Base-by-base conservation (phyloP, 2,888 invertebrate species). In the Nomada fucata region DNA sequence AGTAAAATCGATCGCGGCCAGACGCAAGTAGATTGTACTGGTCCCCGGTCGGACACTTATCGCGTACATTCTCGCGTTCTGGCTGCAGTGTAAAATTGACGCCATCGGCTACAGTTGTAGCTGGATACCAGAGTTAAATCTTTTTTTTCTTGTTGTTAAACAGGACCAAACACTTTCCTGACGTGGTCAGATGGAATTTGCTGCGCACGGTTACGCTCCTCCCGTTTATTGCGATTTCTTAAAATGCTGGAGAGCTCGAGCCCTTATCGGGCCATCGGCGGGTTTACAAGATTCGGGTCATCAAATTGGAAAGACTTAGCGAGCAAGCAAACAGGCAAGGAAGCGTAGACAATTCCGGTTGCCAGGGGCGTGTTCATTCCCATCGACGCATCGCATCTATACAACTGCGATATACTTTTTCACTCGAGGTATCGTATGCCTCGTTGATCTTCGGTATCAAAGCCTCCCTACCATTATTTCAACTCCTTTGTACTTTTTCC, bases 21-120 rank as follows among this genome's bases (percentile, higher is more conserved):
- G 76, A 52, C 86, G 15, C 44, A 52, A 71, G 80, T 83, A 59
- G 78, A 74, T 72, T 2, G 74, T 26, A n/a, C 57, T n/a, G 7
- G 60, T 60, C 4, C 81, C 52, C 78, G 76, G 76, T 86, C 86
- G 86, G 84, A 80, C 86, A 86, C 64, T 83, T 86, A 81, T 26
- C 80, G 23, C 18, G 42, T 9, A 53, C 29, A 50, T 47, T 47
- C 47, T 47, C 47, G 0, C 47, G 36, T 36, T 36, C 7, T 36
- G 36, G 47, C 47, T 47, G 47, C 11, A 11, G 2, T 47, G 13
- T 15, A 47, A 47, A 11, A 15, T 47, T 13, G 15, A 47, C 47
- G 15, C 47, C 13, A 47, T 47, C 15, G 13, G 47, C 36, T 36
- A 36, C 7, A 47, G 15, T 47, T 47, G 47, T 3, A 47, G 15